Evolutionary conservation across 2,888 invertebrate species (phyloP).

Genomic region (Fissipunctia ypsillon): DNA sequence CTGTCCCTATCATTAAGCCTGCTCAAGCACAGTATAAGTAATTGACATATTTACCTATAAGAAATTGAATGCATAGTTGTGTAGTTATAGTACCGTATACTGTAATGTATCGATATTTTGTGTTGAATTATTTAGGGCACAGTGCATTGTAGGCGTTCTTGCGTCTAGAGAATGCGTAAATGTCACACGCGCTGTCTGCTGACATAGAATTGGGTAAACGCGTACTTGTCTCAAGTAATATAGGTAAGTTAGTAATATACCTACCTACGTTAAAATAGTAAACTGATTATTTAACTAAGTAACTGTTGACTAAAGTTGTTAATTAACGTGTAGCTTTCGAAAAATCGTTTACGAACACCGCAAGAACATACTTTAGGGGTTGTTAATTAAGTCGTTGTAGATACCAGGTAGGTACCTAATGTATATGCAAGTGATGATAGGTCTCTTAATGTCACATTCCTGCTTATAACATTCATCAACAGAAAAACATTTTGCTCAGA

Average conservation of each 20-base stretch:
- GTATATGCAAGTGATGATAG: no score
- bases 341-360: neutral
- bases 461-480: no score
- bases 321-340: neutral
- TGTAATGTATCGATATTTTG: neutral
- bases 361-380: neutral
- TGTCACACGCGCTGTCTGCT: neutral
- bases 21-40: neutral
- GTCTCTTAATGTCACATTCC: no score
- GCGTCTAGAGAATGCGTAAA: slow-evolving; percentile 7
- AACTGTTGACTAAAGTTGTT: no score
- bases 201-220: neutral
- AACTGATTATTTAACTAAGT: neutral
- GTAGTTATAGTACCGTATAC: neutral
- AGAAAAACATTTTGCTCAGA: fast-evolving
- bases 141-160: neutral
- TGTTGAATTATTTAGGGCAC: neutral
- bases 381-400: no score
- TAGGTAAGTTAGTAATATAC: no score
- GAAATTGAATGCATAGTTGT: neutral
- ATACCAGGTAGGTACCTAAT: no score
- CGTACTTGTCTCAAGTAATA: no score
- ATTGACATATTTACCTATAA: neutral
- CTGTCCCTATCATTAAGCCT: neutral
- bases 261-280: neutral